A percentile compares a stretch with the other conserved stretches of the same genome.
Evolutionary conservation across 1,140 invertebrate species (phyloP).

Genomic region (Platyscapa corneri): DNA sequence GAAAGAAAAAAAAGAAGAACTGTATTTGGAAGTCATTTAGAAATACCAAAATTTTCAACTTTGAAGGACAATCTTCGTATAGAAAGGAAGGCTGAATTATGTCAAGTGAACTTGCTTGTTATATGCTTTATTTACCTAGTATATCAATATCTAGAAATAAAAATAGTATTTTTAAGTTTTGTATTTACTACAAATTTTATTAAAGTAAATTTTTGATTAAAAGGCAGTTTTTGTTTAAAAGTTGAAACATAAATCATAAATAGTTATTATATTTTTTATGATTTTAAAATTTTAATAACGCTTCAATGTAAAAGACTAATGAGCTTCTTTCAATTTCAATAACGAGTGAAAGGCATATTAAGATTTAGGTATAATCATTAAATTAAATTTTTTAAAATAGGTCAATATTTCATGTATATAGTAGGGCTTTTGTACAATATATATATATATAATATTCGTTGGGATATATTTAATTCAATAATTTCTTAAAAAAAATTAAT

Average conservation of each 20-base stretch:
- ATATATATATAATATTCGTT: too few relatives aligned
- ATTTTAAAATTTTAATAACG: background rate
- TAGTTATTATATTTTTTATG: too few relatives aligned
- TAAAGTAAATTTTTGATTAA: background rate
- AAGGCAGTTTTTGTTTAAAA: background rate
- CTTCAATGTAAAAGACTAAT: background rate
- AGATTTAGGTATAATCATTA: too few relatives aligned
- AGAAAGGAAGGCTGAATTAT: background rate
- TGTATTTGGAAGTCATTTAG: background rate
- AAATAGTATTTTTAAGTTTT: background rate
- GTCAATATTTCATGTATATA: too few relatives aligned
- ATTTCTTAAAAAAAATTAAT: too few relatives aligned
- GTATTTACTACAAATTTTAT: background rate
- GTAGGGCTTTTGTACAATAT: too few relatives aligned
- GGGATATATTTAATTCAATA: too few relatives aligned
- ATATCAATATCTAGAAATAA: background rate
- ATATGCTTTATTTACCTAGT: background rate
- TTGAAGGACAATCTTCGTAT: conserved; percentile 2
- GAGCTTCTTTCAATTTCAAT: background rate
- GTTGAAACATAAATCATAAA: too few relatives aligned
- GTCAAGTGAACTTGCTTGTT: background rate
- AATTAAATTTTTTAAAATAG: too few relatives aligned
- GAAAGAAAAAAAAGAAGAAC: background rate
- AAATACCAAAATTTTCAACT: background rate
- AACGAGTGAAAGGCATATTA: background rate